Evolutionary conservation across 2,113 vertebrate species (phyloP).

Genomic region (Cyanistes caeruleus): DNA sequence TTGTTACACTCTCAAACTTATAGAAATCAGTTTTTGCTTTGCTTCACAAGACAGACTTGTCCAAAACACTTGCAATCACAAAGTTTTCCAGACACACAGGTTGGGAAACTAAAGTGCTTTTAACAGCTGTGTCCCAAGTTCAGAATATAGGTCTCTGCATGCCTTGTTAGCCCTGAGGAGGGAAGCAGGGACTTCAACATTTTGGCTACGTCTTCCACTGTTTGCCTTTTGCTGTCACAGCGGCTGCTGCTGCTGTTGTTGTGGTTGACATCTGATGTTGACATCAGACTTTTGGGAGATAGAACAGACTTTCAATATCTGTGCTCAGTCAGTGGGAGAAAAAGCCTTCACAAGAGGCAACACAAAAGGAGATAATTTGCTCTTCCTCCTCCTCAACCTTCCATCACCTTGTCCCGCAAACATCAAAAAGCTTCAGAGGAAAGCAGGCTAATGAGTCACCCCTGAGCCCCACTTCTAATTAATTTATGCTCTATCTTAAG

Average conservation of each 20-base stretch:
- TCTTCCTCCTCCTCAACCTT: background rate
- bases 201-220: constrained; percentile 56
- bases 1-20: constrained; percentile 25
- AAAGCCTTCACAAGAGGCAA: constrained; percentile 39
- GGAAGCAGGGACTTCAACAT: constrained; percentile 70
- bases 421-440: background rate
- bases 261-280: constrained; percentile 61
- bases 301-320: constrained; percentile 48
- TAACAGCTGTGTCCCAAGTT: constrained; percentile 73
- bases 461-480: background rate
- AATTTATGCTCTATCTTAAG: background rate
- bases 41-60: constrained; percentile 62
- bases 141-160: constrained; percentile 52
- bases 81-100: constrained; percentile 59
- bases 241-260: constrained; percentile 35
- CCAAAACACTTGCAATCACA: constrained; percentile 64
- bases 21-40: background rate
- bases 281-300: constrained; percentile 57
- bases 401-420: background rate
- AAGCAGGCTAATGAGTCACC: background rate
- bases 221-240: constrained; percentile 72
- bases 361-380: background rate
- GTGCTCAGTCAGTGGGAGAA: constrained; percentile 36
- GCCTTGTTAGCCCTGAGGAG: constrained; percentile 64
- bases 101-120: constrained; percentile 73